phyloP scores from a whole-genome alignment of 2,113 vertebrate genomes.

The Mellivora capensis region DNA sequence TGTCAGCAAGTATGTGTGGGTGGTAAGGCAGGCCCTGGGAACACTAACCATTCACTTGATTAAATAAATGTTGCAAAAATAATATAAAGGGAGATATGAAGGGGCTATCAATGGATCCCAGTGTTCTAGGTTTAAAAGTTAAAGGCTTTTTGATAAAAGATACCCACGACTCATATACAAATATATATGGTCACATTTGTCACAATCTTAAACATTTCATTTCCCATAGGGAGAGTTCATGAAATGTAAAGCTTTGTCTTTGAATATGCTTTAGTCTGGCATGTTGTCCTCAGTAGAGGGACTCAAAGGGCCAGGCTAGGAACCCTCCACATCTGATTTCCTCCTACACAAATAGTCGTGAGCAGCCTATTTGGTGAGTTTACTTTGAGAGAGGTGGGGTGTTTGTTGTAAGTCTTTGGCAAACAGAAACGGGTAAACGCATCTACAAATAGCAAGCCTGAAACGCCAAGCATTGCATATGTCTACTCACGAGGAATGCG shows the following conservation, averaged over 20 bases:
- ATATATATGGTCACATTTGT: background rate
- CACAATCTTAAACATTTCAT: background rate
- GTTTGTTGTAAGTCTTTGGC: background rate
- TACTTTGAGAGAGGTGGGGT: background rate
- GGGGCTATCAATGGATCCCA: background rate
- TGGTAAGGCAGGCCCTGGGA: slow-evolving; percentile 30
- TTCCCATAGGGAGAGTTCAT: background rate
- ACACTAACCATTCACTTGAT: slow-evolving; percentile 60
- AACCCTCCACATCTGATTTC: background rate
- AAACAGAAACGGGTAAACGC: background rate
- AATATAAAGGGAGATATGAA: slow-evolving; percentile 27
- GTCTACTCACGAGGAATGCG: background rate
- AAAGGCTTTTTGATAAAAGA: background rate
- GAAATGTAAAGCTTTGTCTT: background rate
- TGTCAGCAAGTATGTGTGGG: slow-evolving; percentile 58
- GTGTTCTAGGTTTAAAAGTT: slow-evolving; percentile 32
- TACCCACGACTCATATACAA: background rate
- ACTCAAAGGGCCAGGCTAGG: background rate
- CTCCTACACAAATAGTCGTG: background rate
- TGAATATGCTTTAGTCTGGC: background rate
- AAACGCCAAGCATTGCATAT: fast-evolving
- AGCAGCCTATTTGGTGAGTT: background rate
- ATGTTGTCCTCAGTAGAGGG: background rate
- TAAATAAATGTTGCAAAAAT: slow-evolving; percentile 60
- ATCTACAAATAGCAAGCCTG: background rate